A percentile compares a stretch with the other conserved stretches of the same genome.
Conservation (phyloP, 2,797 vertebrate species). For the Hoplostethus atlanticus region DNA sequence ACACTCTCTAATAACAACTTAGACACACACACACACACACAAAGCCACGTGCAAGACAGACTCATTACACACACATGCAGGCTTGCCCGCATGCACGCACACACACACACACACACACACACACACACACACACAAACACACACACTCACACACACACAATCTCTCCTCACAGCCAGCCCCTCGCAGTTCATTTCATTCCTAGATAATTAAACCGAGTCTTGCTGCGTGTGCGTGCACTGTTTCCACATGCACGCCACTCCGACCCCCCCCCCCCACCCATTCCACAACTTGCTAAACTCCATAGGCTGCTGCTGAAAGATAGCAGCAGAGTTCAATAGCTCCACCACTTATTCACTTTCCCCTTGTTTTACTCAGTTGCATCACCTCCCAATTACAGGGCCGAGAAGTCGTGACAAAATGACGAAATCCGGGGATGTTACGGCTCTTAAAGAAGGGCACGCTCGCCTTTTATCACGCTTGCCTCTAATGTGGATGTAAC, state of each 20-base stretch:
- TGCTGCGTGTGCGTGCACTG: constrained; percentile 13
- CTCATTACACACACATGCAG: constrained; percentile 20
- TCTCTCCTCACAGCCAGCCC: constrained; percentile 31
- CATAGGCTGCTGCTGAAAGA: constrained; percentile 29
- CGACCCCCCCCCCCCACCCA: constrained; percentile 6
- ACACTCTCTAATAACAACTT: constrained; percentile 54
- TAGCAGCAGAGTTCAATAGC: constrained; percentile 43
- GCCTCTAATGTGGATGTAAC: background rate
- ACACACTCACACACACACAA: background rate
- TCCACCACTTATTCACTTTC: constrained; percentile 21
- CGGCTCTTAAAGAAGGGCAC: constrained; percentile 44
- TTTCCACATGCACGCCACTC: background rate
- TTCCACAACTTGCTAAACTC: constrained; percentile 25
- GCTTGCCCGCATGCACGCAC: constrained; percentile 3
- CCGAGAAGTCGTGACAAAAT: constrained; percentile 21
- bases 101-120: background rate
- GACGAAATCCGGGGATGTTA: constrained; percentile 47
- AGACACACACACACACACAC: constrained; percentile 18
- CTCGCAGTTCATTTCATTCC: constrained; percentile 52
- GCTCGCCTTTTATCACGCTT: constrained; percentile 22
- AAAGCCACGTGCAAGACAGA: constrained; percentile 8
- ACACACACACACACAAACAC: constrained; percentile 20
- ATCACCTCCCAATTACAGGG: constrained; percentile 50
- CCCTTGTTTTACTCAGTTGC: constrained; percentile 58
- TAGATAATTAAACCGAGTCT: constrained; percentile 53